These are phyloP conservation scores for Pocillopora damicornis DNA, from an alignment of 64 coral and sea anemone genomes.

Conservation along the genomic window DNA sequence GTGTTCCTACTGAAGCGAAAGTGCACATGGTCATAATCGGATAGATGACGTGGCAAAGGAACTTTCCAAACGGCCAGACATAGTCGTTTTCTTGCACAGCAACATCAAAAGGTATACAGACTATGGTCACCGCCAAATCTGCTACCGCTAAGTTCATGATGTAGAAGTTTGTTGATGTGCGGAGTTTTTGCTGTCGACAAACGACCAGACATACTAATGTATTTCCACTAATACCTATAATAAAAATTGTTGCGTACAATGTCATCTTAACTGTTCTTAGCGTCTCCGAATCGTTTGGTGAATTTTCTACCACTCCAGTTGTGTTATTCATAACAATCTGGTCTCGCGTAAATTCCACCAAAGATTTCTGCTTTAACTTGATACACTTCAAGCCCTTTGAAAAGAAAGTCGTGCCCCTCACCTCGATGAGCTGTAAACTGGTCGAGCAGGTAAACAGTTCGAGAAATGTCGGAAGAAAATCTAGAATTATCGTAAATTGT, in stretches of 20 bases:
- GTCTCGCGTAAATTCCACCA: background rate
- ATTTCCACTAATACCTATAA: slow-evolving; percentile 66
- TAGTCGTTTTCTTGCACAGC: slow-evolving; percentile 73
- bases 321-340: background rate
- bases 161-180: slow-evolving; percentile 90
- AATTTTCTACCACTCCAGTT: background rate
- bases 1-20: slow-evolving; percentile 77
- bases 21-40: slow-evolving; percentile 87
- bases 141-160: slow-evolving; percentile 82
- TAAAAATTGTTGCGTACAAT: slow-evolving; percentile 57
- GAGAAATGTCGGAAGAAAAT: background rate
- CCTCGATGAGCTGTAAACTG: background rate
- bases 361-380: background rate
- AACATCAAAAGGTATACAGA: slow-evolving; percentile 93
- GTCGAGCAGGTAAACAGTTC: background rate
- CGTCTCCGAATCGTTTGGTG: background rate
- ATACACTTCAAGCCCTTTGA: no score
- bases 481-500: background rate
- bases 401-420: background rate
- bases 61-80: slow-evolving; percentile 71
- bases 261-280: slow-evolving; percentile 50
- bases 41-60: slow-evolving; percentile 74
- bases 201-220: slow-evolving; percentile 79
- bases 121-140: slow-evolving; percentile 65
- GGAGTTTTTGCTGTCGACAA: slow-evolving; percentile 68